Conservation (phyloP, 2,888 invertebrate species). For the Macaria notata region DNA sequence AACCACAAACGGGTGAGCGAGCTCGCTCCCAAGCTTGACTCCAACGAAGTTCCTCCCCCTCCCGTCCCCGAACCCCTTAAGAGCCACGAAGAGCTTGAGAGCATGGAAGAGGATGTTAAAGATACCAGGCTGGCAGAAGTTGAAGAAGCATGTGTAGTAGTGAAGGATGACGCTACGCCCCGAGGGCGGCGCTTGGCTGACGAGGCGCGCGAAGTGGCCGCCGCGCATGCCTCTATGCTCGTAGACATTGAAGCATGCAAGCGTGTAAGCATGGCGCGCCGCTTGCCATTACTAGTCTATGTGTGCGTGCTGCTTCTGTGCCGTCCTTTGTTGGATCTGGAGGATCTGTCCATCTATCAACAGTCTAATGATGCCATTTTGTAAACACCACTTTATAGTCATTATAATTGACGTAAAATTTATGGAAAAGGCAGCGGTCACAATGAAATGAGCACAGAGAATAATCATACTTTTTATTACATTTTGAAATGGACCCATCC, state of each 20-base stretch:
- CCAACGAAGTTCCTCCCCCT: constrained; percentile 46
- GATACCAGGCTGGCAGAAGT: constrained; percentile 52
- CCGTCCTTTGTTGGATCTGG: constrained; percentile 10
- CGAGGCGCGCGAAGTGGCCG: constrained; percentile 76
- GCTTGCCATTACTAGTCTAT: constrained; percentile 58
- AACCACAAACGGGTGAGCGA: constrained; percentile 99
- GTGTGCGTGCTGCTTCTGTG: constrained; percentile 51
- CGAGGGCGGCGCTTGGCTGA: constrained; percentile 71
- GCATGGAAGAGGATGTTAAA: constrained; percentile 35
- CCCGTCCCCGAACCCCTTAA: constrained; percentile 36
- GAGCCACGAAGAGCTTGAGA: constrained; percentile 23
- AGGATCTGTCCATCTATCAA: no score
- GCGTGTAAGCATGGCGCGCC: constrained; percentile 86
- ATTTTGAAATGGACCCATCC: neutral
- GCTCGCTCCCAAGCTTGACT: constrained; percentile 71
- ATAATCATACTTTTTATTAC: no score
- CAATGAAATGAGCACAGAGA: no score
- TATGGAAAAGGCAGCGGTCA: no score
- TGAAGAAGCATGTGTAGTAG: constrained; percentile 70
- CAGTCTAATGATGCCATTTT: no score
- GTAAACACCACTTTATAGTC: no score
- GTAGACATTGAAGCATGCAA: constrained; percentile 85
- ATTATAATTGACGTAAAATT: no score
- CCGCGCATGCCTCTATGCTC: constrained; percentile 78
- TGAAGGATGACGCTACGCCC: constrained; percentile 73